Conservation (phyloP, 2,113 vertebrate genomes). For the Macrotus californicus region DNA sequence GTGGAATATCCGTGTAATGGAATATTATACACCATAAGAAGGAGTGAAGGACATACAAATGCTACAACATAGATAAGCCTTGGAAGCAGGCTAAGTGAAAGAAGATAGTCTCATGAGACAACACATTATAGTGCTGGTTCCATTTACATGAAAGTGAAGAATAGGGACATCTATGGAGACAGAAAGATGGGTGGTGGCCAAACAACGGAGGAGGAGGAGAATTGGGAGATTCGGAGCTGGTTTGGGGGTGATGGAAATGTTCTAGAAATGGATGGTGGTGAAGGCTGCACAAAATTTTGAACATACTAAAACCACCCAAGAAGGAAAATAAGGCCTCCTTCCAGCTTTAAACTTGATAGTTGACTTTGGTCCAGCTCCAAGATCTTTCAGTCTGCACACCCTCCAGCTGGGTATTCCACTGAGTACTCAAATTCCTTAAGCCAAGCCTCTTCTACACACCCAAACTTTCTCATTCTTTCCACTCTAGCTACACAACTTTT, state of each 20-base stretch:
- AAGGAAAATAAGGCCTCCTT: not conserved
- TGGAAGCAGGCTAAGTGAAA: not conserved
- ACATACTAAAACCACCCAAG: not conserved
- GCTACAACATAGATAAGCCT: not conserved
- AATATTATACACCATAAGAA: not conserved
- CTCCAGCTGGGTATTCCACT: not conserved
- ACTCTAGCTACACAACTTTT: not conserved
- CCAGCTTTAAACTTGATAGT: rapidly evolving
- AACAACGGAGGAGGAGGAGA: not conserved
- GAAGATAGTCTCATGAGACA: not conserved
- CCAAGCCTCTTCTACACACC: not conserved
- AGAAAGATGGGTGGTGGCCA: not conserved
- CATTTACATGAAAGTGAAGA: not conserved
- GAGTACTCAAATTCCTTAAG: not conserved
- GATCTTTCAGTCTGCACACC: not conserved
- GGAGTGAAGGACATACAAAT: not conserved
- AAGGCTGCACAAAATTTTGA: not conserved
- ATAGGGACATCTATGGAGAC: not conserved
- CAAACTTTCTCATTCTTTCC: not conserved
- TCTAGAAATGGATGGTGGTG: not conserved
- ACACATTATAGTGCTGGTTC: not conserved
- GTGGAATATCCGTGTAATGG: not conserved
- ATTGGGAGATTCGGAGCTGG: not conserved
- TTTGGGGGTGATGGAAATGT: not conserved
- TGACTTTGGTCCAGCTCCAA: not conserved